phyloP scores from a whole-genome alignment of 2,113 vertebrate genomes.

The Ciconia boyciana region DNA sequence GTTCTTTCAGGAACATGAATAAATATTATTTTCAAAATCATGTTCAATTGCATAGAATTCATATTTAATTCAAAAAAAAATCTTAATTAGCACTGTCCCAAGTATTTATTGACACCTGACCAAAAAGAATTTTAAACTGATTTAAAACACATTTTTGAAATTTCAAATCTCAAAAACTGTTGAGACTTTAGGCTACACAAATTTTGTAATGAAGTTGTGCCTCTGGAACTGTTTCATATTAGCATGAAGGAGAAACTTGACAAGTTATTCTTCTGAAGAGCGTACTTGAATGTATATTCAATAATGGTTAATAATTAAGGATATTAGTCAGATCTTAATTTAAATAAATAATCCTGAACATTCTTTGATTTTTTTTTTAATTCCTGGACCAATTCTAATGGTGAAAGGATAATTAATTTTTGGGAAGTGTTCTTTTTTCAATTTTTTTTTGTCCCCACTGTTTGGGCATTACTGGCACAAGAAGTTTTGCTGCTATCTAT shows the following conservation, averaged over 20 bases:
- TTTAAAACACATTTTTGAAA: background rate
- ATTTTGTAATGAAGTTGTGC: background rate
- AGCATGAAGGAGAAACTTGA: background rate
- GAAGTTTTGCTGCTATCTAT: background rate
- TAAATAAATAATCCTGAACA: background rate
- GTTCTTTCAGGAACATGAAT: background rate
- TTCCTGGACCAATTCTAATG: background rate
- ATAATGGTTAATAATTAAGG: background rate
- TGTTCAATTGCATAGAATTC: background rate
- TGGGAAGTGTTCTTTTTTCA: background rate
- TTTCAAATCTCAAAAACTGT: background rate
- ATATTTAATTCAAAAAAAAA: background rate
- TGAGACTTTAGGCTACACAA: background rate
- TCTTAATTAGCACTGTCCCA: background rate
- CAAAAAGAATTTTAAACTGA: background rate
- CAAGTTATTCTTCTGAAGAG: background rate
- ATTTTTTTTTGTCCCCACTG: background rate
- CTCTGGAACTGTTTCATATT: background rate
- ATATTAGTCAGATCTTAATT: background rate
- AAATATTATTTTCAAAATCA: background rate
- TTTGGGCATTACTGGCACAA: background rate
- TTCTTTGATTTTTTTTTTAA: background rate
- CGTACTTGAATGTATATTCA: background rate
- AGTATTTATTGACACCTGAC: background rate
- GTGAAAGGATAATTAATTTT: background rate